These are phyloP conservation scores for Camponotus floridanus DNA, from an alignment of 1,140 invertebrate species.

Conservation along the genomic window DNA sequence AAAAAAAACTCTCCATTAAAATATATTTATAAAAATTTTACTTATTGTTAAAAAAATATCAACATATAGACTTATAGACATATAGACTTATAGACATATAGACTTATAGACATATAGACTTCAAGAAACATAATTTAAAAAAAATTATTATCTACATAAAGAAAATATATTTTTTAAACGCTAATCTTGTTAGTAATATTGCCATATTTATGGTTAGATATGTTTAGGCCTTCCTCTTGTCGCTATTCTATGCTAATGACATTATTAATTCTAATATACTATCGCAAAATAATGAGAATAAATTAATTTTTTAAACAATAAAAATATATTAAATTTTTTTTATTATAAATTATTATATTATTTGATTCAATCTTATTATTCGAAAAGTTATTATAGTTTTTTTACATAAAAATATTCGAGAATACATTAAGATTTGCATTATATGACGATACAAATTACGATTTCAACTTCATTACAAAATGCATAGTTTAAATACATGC, in stretches of 20 bases:
- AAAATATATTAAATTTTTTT: not conserved
- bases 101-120: too few relatives aligned
- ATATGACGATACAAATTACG: slow-evolving; percentile 20
- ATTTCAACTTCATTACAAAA: slow-evolving; percentile 13
- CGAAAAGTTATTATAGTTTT: too few relatives aligned
- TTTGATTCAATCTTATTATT: too few relatives aligned
- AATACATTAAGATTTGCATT: not conserved
- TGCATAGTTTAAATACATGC: slow-evolving; percentile 44
- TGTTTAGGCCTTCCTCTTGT: not conserved
- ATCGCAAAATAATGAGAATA: too few relatives aligned
- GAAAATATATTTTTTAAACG: not conserved
- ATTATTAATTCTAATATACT: slow-evolving; percentile 1
- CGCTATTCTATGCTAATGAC: not conserved
- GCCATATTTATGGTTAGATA: not conserved
- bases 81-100: too few relatives aligned
- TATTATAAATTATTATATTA: not conserved
- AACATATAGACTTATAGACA: too few relatives aligned
- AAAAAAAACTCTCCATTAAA: not conserved
- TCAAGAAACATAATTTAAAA: not conserved
- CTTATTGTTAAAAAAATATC: not conserved
- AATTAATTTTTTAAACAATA: too few relatives aligned
- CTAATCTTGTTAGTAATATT: not conserved
- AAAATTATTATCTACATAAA: not conserved
- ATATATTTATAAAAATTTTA: not conserved
- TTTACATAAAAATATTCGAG: not conserved